phyloP scores from a whole-genome alignment of 2,888 invertebrate genomes.

The Tipula vernalis region DNA sequence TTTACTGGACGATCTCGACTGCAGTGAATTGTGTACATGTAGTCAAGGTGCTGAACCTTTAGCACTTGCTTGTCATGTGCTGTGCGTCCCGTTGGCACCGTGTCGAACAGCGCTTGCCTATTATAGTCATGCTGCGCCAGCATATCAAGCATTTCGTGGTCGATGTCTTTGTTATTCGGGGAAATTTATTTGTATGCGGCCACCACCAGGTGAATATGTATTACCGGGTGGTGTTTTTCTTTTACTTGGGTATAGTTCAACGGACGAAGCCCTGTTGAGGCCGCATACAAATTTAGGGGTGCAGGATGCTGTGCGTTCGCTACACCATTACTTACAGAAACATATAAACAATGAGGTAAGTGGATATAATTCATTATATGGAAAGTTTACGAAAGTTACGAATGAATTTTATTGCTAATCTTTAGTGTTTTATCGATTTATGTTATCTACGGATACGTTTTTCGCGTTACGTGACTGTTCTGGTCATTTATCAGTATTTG shows the following conservation, averaged over 20 bases:
- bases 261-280: conserved; percentile 71
- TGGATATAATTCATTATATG: neutral
- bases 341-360: conserved; percentile 60
- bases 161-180: conserved; percentile 85
- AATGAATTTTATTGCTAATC: neutral
- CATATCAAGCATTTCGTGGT: conserved; percentile 80
- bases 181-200: conserved; percentile 84
- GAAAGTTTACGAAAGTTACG: neutral
- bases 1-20: conserved; percentile 74
- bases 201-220: conserved; percentile 48
- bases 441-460: neutral
- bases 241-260: conserved; percentile 78
- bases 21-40: conserved; percentile 83
- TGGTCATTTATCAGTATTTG: neutral
- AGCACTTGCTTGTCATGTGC: conserved; percentile 72
- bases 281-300: conserved; percentile 75
- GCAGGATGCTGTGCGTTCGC: conserved; percentile 67
- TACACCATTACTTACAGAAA: conserved; percentile 64
- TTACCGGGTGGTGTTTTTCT: conserved; percentile 68
- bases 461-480: neutral
- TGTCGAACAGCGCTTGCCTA: conserved; percentile 80
- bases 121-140: conserved; percentile 82
- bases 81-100: conserved; percentile 75
- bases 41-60: conserved; percentile 46
- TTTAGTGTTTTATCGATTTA: neutral